phyloP scores from a whole-genome alignment of 2,888 invertebrate genomes.

The Timandra comae region DNA sequence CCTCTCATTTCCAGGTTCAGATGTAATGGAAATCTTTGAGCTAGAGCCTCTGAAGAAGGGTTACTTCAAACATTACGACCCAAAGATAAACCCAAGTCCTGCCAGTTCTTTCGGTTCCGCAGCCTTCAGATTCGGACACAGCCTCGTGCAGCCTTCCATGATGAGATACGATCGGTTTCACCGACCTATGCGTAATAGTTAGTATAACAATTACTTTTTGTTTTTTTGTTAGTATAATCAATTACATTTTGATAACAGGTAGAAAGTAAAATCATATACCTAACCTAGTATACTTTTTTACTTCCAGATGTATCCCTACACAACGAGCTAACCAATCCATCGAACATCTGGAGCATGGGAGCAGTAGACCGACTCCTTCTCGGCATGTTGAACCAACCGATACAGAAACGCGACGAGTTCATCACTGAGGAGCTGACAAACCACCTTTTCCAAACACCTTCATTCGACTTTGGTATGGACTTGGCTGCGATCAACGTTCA shows the following conservation, averaged over 20 bases:
- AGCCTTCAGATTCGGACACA: constrained; percentile 92
- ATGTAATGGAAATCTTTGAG: constrained; percentile 86
- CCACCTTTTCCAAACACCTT: constrained; percentile 85
- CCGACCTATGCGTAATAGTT: constrained; percentile 82
- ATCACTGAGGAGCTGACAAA: constrained; percentile 88
- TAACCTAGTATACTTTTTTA: constrained; percentile 1
- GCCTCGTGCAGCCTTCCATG: constrained; percentile 87
- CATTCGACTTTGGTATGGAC: constrained; percentile 87
- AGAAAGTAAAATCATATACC: no score
- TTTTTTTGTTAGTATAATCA: background rate
- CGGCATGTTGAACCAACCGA: constrained; percentile 85
- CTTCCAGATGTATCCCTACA: constrained; percentile 86
- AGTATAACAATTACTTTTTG: constrained; percentile 44
- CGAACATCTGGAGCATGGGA: constrained; percentile 85
- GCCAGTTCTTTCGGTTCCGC: constrained; percentile 89
- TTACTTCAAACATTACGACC: constrained; percentile 83
- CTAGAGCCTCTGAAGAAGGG: constrained; percentile 81
- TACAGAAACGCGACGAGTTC: constrained; percentile 88
- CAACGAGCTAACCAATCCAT: constrained; percentile 82
- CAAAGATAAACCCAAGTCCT: constrained; percentile 82
- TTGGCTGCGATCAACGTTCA: constrained; percentile 92
- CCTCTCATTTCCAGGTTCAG: constrained; percentile 72
- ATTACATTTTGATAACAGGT: background rate
- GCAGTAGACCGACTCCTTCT: constrained; percentile 87
- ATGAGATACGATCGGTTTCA: constrained; percentile 84